phyloP scores from a whole-genome alignment of 2,113 vertebrate species.

The Crotalus viridis region DNA sequence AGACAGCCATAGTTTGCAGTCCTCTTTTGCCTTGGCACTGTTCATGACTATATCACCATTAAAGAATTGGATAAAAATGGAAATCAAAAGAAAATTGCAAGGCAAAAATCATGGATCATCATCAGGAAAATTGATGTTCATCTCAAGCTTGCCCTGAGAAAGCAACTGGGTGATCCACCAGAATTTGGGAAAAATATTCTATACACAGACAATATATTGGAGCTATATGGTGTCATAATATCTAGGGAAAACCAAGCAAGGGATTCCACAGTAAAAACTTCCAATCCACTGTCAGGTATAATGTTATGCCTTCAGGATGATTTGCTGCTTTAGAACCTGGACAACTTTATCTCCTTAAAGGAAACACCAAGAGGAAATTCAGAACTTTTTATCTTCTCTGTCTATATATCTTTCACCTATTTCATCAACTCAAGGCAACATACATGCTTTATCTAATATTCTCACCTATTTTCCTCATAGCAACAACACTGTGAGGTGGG shows the following conservation, averaged over 20 bases:
- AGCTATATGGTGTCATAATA: not conserved
- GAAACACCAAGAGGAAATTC: not conserved
- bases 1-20: not conserved
- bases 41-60: not conserved
- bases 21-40: not conserved
- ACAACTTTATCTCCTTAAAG: not conserved
- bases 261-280: not conserved
- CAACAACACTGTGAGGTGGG: not conserved
- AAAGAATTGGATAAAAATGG: not conserved
- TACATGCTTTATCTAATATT: not conserved
- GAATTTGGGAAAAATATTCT: not conserved
- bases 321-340: not conserved
- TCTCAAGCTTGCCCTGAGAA: not conserved
- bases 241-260: not conserved
- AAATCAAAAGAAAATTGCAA: not conserved
- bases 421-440: not conserved
- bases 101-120: not conserved
- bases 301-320: not conserved
- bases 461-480: not conserved
- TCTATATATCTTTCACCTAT: not conserved
- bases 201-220: not conserved
- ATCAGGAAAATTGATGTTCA: not conserved
- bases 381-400: not conserved
- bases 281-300: not conserved
- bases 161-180: not conserved